Evolutionary conservation across 2,797 vertebrate genomes (phyloP), one percentile per base, ranked within the genome.

Genomic region (Cryptoprocta ferox): DNA sequence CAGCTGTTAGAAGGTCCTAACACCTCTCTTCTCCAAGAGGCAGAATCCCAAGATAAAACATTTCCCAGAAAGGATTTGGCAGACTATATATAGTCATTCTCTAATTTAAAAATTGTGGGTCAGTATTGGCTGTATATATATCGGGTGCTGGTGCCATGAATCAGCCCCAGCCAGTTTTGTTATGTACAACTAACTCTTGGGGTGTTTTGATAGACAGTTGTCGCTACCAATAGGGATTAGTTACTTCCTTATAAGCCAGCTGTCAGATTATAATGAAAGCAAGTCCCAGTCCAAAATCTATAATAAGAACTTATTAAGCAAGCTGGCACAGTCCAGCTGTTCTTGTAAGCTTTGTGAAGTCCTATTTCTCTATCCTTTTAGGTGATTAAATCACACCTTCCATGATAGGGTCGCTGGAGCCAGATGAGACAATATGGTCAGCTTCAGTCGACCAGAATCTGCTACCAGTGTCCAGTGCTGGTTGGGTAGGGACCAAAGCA

Each of bases 231-330:
- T 89, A 65, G 71, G 61, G 65, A 91, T 71, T 71, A 85, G 37
- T 89, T 95, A 30, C 26, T 85, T 84, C 19, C 42, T 14, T 65
- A 28, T 14, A 45, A 5, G 56, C n/a, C 35, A 70, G 76, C 76
- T 87, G 24, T 78, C 76, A 90, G 45, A 5, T 89, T 78, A 32
- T 76, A 78, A 80, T 88, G 78, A 95, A 85, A 95, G 79, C 66
- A 78, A 88, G 35, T 79, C 84, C 19, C 71, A 85, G 21, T 7
- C 30, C 80, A 84, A 30, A 90, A 79, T 90, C 59, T 87, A 19
- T 21, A 37, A 0, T 68, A 45, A 76, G 88, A 61, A 50, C 91
- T 66, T 91, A 32, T 82, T 78, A 86, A 79, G 15, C 42, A 71
- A 75, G 28, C n/a, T 50, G 76, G 68, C 65, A 76, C 4, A 3